Evolutionary conservation across 2,888 invertebrate species (phyloP), one percentile per base, ranked within the genome.

Genomic region (Scaptomyza flava): DNA sequence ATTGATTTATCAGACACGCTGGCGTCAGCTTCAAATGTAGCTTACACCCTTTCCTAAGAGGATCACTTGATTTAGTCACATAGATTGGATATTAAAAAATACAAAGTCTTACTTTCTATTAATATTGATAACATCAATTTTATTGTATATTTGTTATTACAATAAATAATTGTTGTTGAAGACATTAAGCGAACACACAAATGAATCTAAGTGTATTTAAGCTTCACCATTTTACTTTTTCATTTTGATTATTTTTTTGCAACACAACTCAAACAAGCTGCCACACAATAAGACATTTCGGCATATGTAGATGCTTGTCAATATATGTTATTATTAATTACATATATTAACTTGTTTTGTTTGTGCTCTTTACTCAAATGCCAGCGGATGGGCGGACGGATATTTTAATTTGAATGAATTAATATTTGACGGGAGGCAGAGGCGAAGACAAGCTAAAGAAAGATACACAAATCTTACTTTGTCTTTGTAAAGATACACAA

Each of bases 281-380:
- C 68, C 67, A 76, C 67, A 82, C 86, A 85, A 66, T 59, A 63
- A 66, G 61, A 76, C 53, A 61, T 71, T 79, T 67, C 62, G 76
- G 69, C 80, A 52, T 59, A 66, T 73, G 81, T 52, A 68, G 48
- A 57, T 51, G 68, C 47, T 68, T 72, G 57, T 73, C 84, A 83
- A 73, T 70, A 72, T 68, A 43, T 63, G 54, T 71, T 74, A 70
- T 80, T 77, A 80, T 82, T 88, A 88, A 88, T 88, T 80, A 68
- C 83, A 67, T 71, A 51, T 77, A 87, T 77, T 69, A 72, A 68
- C 83, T 72, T 80, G 81, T 83, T 72, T 63, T 72, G 42, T 68
- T 46, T 57, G 30, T 48, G 54, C n/a, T 45, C 17, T 45, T 41
- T 27, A 50, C 23, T 57, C 74, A 78, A 54, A 67, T 20, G 64